These are phyloP conservation scores for Marcusenius ussheri DNA, from an alignment of 2,113 vertebrate species.

Conservation along the genomic window DNA sequence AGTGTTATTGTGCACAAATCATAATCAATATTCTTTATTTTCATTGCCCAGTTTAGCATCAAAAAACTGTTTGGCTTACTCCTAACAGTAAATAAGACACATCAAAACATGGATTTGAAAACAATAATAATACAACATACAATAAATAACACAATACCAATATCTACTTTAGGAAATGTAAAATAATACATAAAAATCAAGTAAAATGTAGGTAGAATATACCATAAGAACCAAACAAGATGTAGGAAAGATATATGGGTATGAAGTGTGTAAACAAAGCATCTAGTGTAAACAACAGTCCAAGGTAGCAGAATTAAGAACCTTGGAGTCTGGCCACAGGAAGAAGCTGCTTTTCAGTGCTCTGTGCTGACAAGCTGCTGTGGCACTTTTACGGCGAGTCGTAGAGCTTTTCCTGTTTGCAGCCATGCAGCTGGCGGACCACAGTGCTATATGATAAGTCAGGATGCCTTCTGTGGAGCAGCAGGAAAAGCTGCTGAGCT, in stretches of 20 bases:
- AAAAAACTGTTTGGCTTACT: neutral
- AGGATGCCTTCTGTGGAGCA: neutral
- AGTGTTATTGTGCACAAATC: neutral
- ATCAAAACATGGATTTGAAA: neutral
- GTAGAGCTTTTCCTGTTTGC: neutral
- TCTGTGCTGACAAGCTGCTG: neutral
- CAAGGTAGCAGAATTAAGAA: neutral
- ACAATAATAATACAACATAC: neutral
- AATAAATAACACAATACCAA: neutral
- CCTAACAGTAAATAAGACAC: neutral
- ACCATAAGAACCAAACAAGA: neutral
- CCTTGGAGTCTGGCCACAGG: neutral
- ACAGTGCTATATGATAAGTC: neutral
- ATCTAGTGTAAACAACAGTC: neutral
- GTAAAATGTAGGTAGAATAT: neutral
- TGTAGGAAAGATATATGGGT: neutral
- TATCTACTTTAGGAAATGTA: neutral
- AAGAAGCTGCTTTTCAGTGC: neutral
- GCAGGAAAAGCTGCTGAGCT: neutral
- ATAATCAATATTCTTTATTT: neutral
- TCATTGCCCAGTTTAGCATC: neutral
- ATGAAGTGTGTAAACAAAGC: neutral
- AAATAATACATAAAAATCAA: neutral
- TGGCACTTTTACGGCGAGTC: neutral
- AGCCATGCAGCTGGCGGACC: neutral